These are phyloP conservation scores for Hippoglossus stenolepis DNA, from an alignment of 2,113 vertebrate genomes.

Conservation along the genomic window DNA sequence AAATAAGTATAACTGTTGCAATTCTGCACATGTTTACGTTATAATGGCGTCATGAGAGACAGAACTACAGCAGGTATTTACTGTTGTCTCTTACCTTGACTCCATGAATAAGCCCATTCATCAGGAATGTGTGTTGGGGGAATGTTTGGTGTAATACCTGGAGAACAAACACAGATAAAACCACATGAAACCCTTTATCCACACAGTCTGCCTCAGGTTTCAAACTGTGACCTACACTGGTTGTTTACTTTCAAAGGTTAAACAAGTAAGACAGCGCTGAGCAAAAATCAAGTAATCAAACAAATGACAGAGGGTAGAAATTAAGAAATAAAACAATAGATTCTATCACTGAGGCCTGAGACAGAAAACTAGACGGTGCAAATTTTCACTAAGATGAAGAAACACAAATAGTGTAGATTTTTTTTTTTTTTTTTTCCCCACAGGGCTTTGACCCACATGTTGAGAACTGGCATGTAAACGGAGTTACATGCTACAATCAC, in stretches of 20 bases:
- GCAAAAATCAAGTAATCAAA: neutral
- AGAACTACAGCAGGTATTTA: neutral
- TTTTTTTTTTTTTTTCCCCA: no score
- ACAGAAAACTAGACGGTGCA: no score
- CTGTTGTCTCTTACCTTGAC: conserved; percentile 85
- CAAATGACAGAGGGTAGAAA: neutral
- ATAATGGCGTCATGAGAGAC: no score
- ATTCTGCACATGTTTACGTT: no score
- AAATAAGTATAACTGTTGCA: no score
- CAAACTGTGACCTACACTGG: neutral
- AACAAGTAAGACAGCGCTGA: neutral
- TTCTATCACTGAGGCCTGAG: neutral
- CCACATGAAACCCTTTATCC: conserved; percentile 10
- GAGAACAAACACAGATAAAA: conserved; percentile 58
- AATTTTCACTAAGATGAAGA: neutral
- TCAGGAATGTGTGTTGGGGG: conserved; percentile 93
- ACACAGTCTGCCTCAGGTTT: neutral
- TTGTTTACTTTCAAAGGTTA: neutral
- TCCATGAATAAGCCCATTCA: conserved; percentile 94
- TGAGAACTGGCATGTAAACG: neutral
- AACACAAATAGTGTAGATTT: neutral
- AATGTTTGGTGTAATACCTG: conserved; percentile 92
- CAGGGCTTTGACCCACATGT: no score
- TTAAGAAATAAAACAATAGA: neutral
- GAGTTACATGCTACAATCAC: neutral